Evolutionary conservation across 37 sponge, comb jelly and placozoan species (phyloP), one percentile per base, ranked within the genome.

Genomic region (Chondrilla cf. caribensis): DNA sequence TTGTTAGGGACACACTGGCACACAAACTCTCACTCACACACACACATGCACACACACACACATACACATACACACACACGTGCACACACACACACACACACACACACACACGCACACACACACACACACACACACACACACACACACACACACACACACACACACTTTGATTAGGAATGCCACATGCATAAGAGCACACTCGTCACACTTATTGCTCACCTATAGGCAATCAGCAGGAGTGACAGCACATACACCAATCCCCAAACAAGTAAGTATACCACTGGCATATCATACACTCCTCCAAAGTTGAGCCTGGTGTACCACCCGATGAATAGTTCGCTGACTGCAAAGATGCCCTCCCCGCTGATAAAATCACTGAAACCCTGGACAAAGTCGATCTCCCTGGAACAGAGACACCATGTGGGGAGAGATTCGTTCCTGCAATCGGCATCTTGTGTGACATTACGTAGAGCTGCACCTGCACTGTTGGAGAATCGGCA

Each of bases 281-380:
- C 41, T 40, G 76, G 76, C 76, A 73, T 39, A 40, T 73, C 76
- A 24, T 73, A 73, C 29, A 62, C 64, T 62, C 44, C 24, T 73
- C 76, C 6, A 22, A 73, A 41, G 24, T 19, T 22, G 6, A n/a
- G 17, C 15, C 40, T 38, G 41, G 76, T 73, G 76, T 73, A 73
- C 76, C 76, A 73, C 17, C 76, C 76, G 22, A 73, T 37, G 76
- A 73, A 73, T 19, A 73, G 76, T 43, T 73, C 76, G 5, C 40
- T 39, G 76, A 21, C 43, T 3, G 41, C 76, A 73, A 73, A 73
- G 5, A 73, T 19, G 44, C 76, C 76, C 40, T 73, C 76, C 22
- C 76, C 76, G 1, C 22, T 39, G 40, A 73, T 36, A 40, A 73
- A 73, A 37, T 73, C 76, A 18, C 15, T 18, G 18, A 73, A 39